Percentiles rank a stretch among this genome's conserved stretches.
phyloP scores from a whole-genome alignment of 2,888 invertebrate genomes.

The Caenorhabditis panamensis region DNA sequence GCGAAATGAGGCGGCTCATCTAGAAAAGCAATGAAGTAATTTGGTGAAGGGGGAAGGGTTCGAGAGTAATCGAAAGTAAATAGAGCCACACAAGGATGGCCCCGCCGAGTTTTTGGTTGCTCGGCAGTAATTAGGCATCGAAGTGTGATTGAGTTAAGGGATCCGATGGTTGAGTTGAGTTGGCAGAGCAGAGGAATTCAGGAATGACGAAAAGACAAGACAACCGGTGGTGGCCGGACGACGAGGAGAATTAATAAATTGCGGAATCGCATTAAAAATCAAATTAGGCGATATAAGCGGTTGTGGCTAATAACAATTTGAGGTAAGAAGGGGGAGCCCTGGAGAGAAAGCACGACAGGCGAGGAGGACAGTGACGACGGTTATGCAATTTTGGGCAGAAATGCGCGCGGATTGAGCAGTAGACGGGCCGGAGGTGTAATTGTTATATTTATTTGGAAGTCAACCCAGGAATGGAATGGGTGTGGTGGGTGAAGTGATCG shows the following conservation, averaged over 20 bases:
- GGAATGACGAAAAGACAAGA: constrained; percentile 1
- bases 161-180: not conserved
- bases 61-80: constrained; percentile 54
- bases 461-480: too few species aligned
- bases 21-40: constrained; percentile 44
- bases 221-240: not conserved
- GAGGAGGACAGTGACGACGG: constrained; percentile 10
- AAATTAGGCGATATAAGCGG: constrained; percentile 46
- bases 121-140: constrained; percentile 43
- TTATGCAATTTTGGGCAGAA: not conserved
- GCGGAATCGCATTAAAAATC: constrained; percentile 62
- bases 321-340: not conserved
- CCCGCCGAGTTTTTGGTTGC: constrained; percentile 11
- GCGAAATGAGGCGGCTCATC: constrained; percentile 22
- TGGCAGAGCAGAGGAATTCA: not conserved
- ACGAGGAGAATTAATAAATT: constrained; percentile 55
- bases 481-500: too few species aligned
- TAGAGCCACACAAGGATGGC: constrained; percentile 1
- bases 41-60: constrained; percentile 38
- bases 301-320: constrained; percentile 39
- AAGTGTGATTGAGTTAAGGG: constrained; percentile 16
- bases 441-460: constrained; percentile 4
- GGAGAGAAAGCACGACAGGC: constrained; percentile 1
- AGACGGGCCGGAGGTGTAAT: constrained; percentile 1
- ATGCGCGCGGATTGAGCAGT: not conserved